Percentiles rank a stretch among this genome's conserved stretches.
These are phyloP conservation scores for Trachymyrmex cornetzi DNA, from an alignment of 1,140 invertebrate genomes.

Conservation along the genomic window DNA sequence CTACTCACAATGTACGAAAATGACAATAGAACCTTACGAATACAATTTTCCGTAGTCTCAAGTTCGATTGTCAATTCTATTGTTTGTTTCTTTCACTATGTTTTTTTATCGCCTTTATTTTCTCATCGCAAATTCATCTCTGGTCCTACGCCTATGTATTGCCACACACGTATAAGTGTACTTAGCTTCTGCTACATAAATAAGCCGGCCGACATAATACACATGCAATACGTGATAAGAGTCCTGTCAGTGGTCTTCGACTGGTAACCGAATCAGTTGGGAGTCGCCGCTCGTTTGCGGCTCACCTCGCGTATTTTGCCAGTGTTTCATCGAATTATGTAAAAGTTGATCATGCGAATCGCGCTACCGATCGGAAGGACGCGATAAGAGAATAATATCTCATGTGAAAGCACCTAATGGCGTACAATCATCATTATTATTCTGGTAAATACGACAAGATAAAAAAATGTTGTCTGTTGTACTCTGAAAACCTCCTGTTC, in stretches of 20 bases:
- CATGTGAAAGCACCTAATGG: constrained; percentile 7
- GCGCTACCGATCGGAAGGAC: not conserved
- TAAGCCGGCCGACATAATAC: constrained; percentile 63
- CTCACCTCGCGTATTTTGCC: constrained; percentile 5
- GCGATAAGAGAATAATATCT: constrained; percentile 6
- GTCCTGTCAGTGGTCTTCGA: constrained; percentile 73
- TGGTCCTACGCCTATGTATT: constrained; percentile 56
- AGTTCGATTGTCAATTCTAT: not conserved
- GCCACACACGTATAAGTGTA: constrained; percentile 37
- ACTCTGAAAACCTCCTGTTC: not conserved
- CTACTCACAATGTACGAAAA: not conserved
- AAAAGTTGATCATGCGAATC: constrained; percentile 32
- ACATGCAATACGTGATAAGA: constrained; percentile 71
- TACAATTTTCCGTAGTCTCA: not conserved
- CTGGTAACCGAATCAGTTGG: constrained; percentile 78
- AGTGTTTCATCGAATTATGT: not conserved
- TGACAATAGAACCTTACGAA: not conserved
- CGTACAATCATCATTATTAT: constrained; percentile 23
- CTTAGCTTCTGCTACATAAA: constrained; percentile 65
- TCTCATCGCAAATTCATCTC: not conserved
- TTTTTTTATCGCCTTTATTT: not conserved
- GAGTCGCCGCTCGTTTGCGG: constrained; percentile 72
- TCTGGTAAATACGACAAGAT: constrained; percentile 17
- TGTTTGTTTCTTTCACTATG: not conserved
- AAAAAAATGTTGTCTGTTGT: not conserved